These are phyloP conservation scores for Odontophorus gujanensis DNA, from an alignment of 2,113 vertebrate genomes.

Conservation along the genomic window DNA sequence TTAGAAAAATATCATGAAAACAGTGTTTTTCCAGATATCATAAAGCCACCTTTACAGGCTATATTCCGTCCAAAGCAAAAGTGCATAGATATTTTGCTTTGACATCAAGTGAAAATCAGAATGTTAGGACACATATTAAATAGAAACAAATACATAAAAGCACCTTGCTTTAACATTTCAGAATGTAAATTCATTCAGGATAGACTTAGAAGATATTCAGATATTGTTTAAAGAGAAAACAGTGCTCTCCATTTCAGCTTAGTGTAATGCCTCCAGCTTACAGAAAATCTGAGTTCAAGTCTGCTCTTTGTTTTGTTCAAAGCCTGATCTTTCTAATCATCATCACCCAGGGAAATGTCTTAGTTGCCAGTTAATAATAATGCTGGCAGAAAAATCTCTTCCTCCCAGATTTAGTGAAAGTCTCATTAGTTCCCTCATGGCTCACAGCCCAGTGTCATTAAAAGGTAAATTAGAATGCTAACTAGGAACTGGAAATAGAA, in stretches of 20 bases:
- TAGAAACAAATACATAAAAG: background rate
- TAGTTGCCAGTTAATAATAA: background rate
- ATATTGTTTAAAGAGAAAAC: background rate
- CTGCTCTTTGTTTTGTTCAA: background rate
- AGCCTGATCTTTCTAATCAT: background rate
- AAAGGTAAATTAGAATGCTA: background rate
- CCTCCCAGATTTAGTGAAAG: background rate
- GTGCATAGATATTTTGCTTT: background rate
- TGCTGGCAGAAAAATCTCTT: background rate
- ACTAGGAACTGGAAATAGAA: background rate
- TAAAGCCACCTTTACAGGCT: fast-evolving
- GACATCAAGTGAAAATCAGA: background rate
- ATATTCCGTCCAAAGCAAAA: background rate
- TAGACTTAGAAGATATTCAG: background rate
- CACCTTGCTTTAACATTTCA: background rate
- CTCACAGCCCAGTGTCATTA: background rate
- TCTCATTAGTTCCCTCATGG: background rate
- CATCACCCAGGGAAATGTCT: background rate
- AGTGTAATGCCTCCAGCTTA: background rate
- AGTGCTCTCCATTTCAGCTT: background rate
- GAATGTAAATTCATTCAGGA: background rate
- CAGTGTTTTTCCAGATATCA: background rate
- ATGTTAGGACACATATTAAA: background rate
- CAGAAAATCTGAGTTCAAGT: background rate
- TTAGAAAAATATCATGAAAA: background rate